Evolutionary conservation across 2,888 invertebrate species (phyloP), one percentile per base, ranked within the genome.

Genomic region (Ophion costatus): DNA sequence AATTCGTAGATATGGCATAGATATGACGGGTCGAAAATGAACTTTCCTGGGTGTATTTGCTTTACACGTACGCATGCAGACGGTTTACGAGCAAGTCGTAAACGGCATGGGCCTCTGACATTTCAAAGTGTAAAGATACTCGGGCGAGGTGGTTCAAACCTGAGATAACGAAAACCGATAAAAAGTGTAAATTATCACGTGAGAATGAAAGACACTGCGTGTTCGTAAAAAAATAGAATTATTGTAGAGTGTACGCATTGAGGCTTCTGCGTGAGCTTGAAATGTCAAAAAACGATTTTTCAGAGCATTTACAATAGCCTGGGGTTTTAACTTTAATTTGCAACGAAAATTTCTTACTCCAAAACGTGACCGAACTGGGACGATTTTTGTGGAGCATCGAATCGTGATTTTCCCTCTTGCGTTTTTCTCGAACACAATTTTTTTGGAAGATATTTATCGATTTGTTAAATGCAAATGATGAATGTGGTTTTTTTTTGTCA

Each of bases 81-180:
- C 22, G 14, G 38, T 73, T 73, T 73, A 73, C 59, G 73, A 73
- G 6, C 38, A 38, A 22, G 11, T 38, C 59, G 59, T 73, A 73
- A 73, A 73, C 20, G 38, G 14, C n/a, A n/a, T 33, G 24, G 61
- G 10, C 71, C 56, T 71, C n/a, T 33, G 33, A 71, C 17, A 57
- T n/a, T 71, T 57, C 22, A 11, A 57, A n/a, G n/a, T 71, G 11
- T 33, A 20, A 71, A 33, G 33, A 1, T 24, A 69, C 24, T 45
- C 51, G 42, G 45, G 45, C 14, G 56, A 56, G 57, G 1, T 33
- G 6, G n/a, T 20, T 56, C n/a, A 17, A 71, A 56, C n/a, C 33
- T 71, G 33, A 71, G 57, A 57, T 57, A 71, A 57, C 11, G 56
- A 14, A 51, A 45, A 56, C 56, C n/a, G 56, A 70, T 69, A 51